Evolutionary conservation across 2,113 vertebrate genomes (phyloP).

Genomic region (Hypocryptadius cinnamomeus): DNA sequence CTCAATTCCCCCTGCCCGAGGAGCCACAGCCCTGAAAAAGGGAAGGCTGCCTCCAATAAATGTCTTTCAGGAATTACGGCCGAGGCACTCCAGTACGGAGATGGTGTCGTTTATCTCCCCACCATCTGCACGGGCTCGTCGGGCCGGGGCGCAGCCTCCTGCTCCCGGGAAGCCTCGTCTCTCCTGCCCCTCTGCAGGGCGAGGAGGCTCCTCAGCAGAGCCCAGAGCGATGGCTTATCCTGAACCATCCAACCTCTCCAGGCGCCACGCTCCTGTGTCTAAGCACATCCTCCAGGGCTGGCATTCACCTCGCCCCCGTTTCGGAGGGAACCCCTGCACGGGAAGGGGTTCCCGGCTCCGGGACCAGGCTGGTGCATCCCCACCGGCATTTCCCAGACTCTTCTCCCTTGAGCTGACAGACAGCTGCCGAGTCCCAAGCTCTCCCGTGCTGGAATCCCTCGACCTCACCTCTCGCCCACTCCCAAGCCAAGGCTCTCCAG

Average conservation of each 20-base stretch:
- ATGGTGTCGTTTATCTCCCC: conserved; percentile 63
- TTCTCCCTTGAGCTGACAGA: not conserved
- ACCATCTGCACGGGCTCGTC: conserved; percentile 62
- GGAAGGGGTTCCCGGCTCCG: not conserved
- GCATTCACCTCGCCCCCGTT: rapidly evolving
- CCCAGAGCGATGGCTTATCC: rapidly evolving
- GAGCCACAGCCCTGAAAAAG: conserved; percentile 34
- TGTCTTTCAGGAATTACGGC: conserved; percentile 66
- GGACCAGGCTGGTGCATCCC: not conserved
- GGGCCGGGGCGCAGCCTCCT: conserved; percentile 25
- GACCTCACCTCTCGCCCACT: rapidly evolving
- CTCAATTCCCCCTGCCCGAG: conserved; percentile 24
- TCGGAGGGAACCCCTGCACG: rapidly evolving
- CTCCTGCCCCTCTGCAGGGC: rapidly evolving
- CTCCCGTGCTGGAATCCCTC: rapidly evolving
- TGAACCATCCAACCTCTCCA: rapidly evolving
- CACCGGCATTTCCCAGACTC: not conserved
- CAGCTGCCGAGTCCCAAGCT: not conserved
- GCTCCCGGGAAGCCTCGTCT: not conserved
- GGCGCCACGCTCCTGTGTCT: rapidly evolving
- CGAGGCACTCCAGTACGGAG: conserved; percentile 52
- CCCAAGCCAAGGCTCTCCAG: not conserved
- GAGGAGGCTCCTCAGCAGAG: not conserved
- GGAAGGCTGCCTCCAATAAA: conserved; percentile 63
- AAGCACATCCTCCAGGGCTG: rapidly evolving